Evolutionary conservation across 2,797 vertebrate species (phyloP).

Genomic region (Epinephelus malabaricus): DNA sequence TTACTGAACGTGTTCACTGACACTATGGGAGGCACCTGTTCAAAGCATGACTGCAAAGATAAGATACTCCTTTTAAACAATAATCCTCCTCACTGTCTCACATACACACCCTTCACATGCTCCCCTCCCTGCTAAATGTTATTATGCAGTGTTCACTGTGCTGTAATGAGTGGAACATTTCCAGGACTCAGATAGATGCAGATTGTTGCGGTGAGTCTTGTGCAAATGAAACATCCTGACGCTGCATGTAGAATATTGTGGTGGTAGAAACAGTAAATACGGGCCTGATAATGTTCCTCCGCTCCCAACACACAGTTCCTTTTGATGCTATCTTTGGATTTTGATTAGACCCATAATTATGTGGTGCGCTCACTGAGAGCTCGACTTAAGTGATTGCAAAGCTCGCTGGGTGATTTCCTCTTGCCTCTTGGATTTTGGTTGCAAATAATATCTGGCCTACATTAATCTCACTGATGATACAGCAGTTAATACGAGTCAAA

Average conservation of each 20-base stretch:
- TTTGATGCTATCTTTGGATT: slow-evolving; percentile 68
- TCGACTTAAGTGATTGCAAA: slow-evolving; percentile 27
- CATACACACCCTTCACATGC: background rate
- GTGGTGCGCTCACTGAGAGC: slow-evolving; percentile 45
- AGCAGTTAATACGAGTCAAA: background rate
- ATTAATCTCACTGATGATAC: background rate
- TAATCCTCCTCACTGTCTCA: background rate
- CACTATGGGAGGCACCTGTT: slow-evolving; percentile 23
- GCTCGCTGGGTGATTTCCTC: slow-evolving; percentile 38
- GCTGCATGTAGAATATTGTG: slow-evolving; percentile 15
- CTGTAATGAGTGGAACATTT: background rate
- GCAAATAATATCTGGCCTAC: background rate
- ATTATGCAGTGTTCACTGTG: background rate
- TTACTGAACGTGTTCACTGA: background rate
- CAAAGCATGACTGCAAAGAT: slow-evolving; percentile 23
- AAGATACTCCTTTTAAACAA: slow-evolving; percentile 12
- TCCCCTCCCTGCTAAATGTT: background rate
- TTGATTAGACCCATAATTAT: slow-evolving; percentile 72
- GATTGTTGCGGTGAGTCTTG: slow-evolving; percentile 1
- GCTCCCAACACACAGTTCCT: slow-evolving; percentile 12
- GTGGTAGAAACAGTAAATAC: slow-evolving; percentile 41
- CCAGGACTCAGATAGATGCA: background rate
- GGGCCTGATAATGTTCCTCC: slow-evolving; percentile 22
- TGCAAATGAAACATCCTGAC: slow-evolving; percentile 36
- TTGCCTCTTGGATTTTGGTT: slow-evolving; percentile 8